Evolutionary conservation across 2,888 invertebrate genomes (phyloP).

Genomic region (Polyommatus icarus): DNA sequence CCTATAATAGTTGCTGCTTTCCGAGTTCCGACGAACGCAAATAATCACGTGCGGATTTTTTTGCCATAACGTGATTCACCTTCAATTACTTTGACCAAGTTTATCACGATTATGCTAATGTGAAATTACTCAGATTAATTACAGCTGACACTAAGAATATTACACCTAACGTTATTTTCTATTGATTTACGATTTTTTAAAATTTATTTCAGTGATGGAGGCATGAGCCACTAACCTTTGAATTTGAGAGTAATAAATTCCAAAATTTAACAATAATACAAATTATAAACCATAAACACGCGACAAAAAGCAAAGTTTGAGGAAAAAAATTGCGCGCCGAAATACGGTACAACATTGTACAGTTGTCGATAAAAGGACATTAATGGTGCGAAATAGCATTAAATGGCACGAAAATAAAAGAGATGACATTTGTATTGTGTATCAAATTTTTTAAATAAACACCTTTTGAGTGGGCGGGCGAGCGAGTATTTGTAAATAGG

Average conservation of each 20-base stretch:
- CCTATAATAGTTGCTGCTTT: too few species aligned
- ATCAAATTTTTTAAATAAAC: constrained; percentile 77
- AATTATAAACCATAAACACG: constrained; percentile 73
- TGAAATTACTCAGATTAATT: background rate
- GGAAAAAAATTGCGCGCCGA: constrained; percentile 34
- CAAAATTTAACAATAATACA: constrained; percentile 67
- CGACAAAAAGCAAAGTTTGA: constrained; percentile 52
- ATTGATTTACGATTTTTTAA: background rate
- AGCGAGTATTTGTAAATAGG: constrained; percentile 77
- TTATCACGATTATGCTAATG: background rate
- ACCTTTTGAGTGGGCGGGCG: constrained; percentile 80
- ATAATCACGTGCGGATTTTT: background rate
- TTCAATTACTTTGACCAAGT: constrained; percentile 1
- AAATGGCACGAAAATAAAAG: constrained; percentile 76
- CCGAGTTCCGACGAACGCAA: background rate
- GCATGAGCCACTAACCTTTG: constrained; percentile 16
- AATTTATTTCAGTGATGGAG: background rate
- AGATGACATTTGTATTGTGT: constrained; percentile 69
- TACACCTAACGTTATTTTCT: background rate
- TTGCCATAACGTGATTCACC: background rate
- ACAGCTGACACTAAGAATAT: constrained; percentile 1
- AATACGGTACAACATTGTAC: constrained; percentile 48
- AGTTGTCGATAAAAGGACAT: constrained; percentile 45
- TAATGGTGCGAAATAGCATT: constrained; percentile 69
- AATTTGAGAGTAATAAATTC: constrained; percentile 52